These are phyloP conservation scores for Phenganax stokvisi DNA, from an alignment of 92 coral and sea anemone species.

Conservation along the genomic window DNA sequence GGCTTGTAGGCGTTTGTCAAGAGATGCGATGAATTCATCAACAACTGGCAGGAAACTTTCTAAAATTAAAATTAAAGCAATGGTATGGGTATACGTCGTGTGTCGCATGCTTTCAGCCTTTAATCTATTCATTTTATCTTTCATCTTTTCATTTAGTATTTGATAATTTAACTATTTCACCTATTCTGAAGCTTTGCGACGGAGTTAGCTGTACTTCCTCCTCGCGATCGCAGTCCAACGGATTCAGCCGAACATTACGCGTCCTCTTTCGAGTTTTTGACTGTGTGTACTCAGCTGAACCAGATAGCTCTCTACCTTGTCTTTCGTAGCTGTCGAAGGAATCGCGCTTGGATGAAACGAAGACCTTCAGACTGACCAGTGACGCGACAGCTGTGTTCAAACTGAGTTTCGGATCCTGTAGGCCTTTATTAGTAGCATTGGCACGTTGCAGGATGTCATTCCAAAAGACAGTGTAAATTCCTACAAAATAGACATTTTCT, in stretches of 20 bases:
- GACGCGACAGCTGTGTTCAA: conserved; percentile 9
- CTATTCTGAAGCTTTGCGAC: neutral
- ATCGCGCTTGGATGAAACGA: neutral
- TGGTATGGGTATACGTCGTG: no score
- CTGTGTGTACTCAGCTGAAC: neutral
- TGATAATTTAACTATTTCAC: neutral
- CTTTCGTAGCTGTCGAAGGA: neutral
- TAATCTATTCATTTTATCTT: neutral
- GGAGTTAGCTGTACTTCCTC: neutral
- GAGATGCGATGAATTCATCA: neutral
- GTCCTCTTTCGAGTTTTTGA: neutral
- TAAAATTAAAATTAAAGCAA: no score
- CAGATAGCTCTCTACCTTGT: neutral
- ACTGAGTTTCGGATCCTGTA: neutral
- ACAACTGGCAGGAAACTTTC: no score
- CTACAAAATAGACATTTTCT: neutral
- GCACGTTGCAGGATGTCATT: neutral
- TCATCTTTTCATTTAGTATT: neutral
- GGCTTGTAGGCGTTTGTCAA: neutral
- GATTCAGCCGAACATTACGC: neutral
- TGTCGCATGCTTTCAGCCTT: no score
- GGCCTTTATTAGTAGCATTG: neutral
- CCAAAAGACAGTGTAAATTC: neutral
- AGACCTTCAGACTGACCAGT: neutral
- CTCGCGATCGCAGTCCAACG: neutral